These are phyloP conservation scores for Polyommatus iphigenia DNA, from an alignment of 2,888 invertebrate genomes.

Conservation along the genomic window DNA sequence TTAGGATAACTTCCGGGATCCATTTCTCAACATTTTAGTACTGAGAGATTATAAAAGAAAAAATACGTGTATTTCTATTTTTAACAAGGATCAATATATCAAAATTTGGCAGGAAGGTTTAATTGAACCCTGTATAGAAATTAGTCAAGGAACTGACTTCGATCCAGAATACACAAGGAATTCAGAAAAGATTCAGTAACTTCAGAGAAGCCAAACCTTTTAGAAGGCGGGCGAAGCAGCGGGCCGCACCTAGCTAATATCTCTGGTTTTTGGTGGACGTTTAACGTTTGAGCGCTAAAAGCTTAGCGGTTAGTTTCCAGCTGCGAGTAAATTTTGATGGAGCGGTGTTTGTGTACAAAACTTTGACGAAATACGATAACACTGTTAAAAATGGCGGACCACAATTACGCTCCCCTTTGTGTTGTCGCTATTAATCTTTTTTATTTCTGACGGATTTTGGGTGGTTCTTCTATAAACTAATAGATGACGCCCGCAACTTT, in stretches of 20 bases:
- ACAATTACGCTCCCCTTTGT: slow-evolving; percentile 23
- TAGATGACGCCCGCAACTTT: too few species aligned
- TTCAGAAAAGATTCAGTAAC: background rate
- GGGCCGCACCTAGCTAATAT: background rate
- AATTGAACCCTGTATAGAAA: too few species aligned
- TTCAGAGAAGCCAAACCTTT: background rate
- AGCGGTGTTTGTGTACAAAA: slow-evolving; percentile 43
- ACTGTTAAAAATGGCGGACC: slow-evolving; percentile 30
- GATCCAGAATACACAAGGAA: background rate
- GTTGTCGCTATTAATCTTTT: background rate
- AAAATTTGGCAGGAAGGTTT: too few species aligned
- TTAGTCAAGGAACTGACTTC: background rate
- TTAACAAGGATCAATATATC: too few species aligned
- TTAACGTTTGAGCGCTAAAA: slow-evolving; percentile 45
- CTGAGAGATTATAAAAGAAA: too few species aligned
- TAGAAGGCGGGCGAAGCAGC: background rate
- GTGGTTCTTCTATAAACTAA: background rate
- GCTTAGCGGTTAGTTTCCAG: slow-evolving; percentile 45
- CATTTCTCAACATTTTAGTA: too few species aligned
- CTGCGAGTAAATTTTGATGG: slow-evolving; percentile 46
- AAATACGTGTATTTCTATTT: too few species aligned
- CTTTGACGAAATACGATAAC: slow-evolving; percentile 37
- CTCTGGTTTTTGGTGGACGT: slow-evolving; percentile 41
- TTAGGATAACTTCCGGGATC: too few species aligned
- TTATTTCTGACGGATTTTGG: background rate